Conservation (phyloP, 2,888 invertebrate genomes). For the Volucella inanis region DNA sequence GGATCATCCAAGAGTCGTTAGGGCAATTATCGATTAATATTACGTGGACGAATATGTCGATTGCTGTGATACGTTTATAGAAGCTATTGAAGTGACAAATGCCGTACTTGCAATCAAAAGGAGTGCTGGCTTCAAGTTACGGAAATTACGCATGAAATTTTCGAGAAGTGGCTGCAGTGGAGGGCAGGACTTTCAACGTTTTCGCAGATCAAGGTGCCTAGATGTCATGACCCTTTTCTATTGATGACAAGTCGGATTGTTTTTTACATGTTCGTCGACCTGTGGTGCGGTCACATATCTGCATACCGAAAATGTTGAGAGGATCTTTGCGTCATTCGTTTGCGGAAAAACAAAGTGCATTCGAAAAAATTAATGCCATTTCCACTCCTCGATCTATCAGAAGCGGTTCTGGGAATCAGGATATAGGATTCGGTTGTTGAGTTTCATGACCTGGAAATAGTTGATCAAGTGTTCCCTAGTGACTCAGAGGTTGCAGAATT, state of each 20-base stretch:
- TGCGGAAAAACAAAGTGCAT: neutral
- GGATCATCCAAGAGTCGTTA: no score
- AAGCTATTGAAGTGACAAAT: no score
- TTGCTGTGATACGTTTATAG: no score
- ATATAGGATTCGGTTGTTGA: slow-evolving; percentile 4
- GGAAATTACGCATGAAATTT: slow-evolving; percentile 1
- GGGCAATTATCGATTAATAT: no score
- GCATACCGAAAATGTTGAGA: neutral
- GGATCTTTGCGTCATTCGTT: neutral
- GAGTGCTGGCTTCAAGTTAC: no score
- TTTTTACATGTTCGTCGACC: neutral
- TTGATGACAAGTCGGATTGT: neutral
- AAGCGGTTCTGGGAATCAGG: slow-evolving; percentile 30
- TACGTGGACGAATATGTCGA: no score
- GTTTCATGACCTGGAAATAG: neutral
- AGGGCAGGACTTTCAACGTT: slow-evolving; percentile 6
- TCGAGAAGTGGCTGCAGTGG: slow-evolving; percentile 10
- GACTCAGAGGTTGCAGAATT: slow-evolving; percentile 46
- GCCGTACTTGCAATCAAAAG: no score
- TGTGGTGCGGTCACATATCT: slow-evolving; percentile 14
- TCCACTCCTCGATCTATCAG: slow-evolving; percentile 10
- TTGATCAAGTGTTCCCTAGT: slow-evolving; percentile 9
- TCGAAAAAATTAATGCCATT: neutral
- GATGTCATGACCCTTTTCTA: no score
- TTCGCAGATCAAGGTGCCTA: neutral